Percentiles rank a stretch among this genome's conserved stretches.
These are phyloP conservation scores for Carassius auratus DNA, from an alignment of 2,113 vertebrate species.

Conservation along the genomic window DNA sequence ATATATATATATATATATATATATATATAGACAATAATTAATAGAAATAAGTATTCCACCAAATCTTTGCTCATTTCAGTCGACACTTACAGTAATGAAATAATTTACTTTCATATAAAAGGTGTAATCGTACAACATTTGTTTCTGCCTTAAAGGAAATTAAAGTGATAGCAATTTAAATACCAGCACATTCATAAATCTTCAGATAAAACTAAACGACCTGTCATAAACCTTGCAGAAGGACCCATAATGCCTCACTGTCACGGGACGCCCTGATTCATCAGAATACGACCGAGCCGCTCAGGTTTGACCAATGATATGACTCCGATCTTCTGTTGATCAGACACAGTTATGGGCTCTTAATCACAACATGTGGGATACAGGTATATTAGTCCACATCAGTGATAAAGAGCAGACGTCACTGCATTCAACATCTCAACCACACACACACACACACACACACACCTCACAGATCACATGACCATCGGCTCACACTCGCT, in stretches of 20 bases:
- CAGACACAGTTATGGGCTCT: background rate
- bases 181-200: background rate
- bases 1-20: too few species aligned
- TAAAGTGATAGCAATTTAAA: background rate
- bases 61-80: background rate
- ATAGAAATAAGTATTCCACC: too few species aligned
- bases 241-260: background rate
- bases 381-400: background rate
- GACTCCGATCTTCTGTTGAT: background rate
- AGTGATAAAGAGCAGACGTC: background rate
- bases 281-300: background rate
- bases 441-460: slow-evolving; percentile 39
- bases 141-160: background rate
- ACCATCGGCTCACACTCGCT: slow-evolving; percentile 19
- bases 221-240: background rate
- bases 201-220: background rate
- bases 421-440: background rate
- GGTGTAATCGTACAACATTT: background rate
- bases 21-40: too few species aligned
- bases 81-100: background rate
- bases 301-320: background rate
- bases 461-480: slow-evolving; percentile 34
- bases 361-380: background rate
- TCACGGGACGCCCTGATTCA: background rate
- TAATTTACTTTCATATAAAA: background rate